Evolutionary conservation across 2,888 invertebrate genomes (phyloP).

Genomic region (Ornithoptera priamus): DNA sequence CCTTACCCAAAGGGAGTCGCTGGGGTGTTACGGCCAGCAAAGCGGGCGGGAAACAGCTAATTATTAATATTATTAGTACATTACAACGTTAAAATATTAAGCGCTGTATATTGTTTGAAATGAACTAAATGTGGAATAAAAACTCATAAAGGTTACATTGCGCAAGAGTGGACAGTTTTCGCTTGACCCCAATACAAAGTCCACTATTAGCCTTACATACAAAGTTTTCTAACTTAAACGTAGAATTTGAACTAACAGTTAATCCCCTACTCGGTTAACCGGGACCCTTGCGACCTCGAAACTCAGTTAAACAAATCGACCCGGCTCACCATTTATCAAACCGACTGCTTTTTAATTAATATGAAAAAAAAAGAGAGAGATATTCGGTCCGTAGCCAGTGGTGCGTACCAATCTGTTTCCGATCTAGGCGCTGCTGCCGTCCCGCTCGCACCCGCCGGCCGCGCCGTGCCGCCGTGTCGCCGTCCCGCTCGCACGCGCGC

Average conservation of each 20-base stretch:
- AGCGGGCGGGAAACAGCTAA: no score
- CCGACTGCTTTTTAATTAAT: slow-evolving; percentile 74
- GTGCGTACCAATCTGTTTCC: slow-evolving; percentile 75
- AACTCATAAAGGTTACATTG: no score
- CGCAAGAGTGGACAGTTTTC: no score
- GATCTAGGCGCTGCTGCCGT: slow-evolving; percentile 54
- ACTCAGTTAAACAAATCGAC: slow-evolving; percentile 62
- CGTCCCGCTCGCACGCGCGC: slow-evolving; percentile 45
- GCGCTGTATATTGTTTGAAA: neutral
- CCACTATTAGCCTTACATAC: no score
- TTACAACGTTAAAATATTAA: no score
- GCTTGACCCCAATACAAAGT: no score
- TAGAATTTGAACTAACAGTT: neutral
- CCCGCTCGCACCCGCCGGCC: slow-evolving; percentile 38
- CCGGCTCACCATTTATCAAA: slow-evolving; percentile 66
- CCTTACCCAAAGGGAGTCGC: no score
- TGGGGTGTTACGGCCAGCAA: no score
- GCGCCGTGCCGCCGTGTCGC: slow-evolving; percentile 33
- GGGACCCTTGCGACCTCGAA: slow-evolving; percentile 41
- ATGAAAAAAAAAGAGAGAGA: slow-evolving; percentile 51
- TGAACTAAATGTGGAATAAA: no score
- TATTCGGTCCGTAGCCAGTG: slow-evolving; percentile 72
- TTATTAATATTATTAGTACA: no score
- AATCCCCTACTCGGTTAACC: slow-evolving; percentile 8
- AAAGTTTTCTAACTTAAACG: neutral